Conservation (phyloP, 1,140 invertebrate genomes). For the Ridgeia piscesae region DNA sequence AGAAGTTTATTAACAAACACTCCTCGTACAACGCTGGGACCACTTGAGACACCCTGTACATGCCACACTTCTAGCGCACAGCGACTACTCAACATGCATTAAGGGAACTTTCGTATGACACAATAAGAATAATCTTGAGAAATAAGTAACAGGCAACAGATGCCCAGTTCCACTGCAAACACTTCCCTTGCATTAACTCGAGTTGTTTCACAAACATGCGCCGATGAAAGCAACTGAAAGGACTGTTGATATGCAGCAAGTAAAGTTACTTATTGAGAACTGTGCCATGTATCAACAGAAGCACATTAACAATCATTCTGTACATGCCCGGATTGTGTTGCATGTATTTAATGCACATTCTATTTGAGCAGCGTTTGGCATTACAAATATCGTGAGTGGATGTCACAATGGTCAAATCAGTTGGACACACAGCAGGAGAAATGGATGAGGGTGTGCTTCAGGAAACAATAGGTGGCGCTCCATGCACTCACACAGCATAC, state of each 20-base stretch:
- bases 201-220: not conserved
- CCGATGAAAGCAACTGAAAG: not conserved
- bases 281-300: not conserved
- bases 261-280: not conserved
- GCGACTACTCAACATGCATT: not conserved
- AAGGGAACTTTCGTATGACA: not conserved
- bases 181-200: not conserved
- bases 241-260: not conserved
- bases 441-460: not conserved
- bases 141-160: not conserved
- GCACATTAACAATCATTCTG: not conserved
- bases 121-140: not conserved
- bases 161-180: not conserved
- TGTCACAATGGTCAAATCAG: not conserved
- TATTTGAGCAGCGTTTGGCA: not conserved
- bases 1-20: not conserved
- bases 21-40: too few species aligned
- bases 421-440: not conserved
- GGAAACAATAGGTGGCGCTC: not conserved
- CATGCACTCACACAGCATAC: not conserved
- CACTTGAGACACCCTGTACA: not conserved
- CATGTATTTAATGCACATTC: not conserved
- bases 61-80: not conserved
- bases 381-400: not conserved
- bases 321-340: not conserved